phyloP scores from a whole-genome alignment of 1,140 invertebrate species.

The Phortica variegata region DNA sequence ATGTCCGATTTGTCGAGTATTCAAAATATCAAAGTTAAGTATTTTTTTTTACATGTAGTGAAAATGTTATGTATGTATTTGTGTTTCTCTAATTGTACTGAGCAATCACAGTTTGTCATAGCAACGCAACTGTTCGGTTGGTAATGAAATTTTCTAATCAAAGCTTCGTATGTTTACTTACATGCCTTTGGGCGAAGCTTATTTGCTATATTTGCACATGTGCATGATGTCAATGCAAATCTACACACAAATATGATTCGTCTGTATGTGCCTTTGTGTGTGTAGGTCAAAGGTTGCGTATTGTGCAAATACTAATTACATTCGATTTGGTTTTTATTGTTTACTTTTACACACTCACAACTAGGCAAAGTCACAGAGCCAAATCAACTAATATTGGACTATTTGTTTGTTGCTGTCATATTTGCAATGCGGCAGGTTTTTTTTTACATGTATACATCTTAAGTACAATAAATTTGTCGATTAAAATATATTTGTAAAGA shows the following conservation, averaged over 20 bases:
- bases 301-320: slow-evolving; percentile 54
- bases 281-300: slow-evolving; percentile 50
- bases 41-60: slow-evolving; percentile 37
- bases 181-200: slow-evolving; percentile 28
- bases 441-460: slow-evolving; percentile 4
- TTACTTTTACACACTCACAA: slow-evolving; percentile 4
- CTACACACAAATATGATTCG: slow-evolving; percentile 1
- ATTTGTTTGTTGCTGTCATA: slow-evolving; percentile 10
- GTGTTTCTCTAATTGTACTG: slow-evolving; percentile 28
- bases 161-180: slow-evolving; percentile 51
- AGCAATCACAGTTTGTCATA: no score
- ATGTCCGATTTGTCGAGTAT: no score
- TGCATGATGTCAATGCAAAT: slow-evolving; percentile 6
- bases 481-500: no score
- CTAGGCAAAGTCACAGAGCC: no score
- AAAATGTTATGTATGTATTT: background rate
- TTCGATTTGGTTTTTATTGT: slow-evolving; percentile 43
- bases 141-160: slow-evolving; percentile 55
- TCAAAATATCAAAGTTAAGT: no score
- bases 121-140: slow-evolving; percentile 42
- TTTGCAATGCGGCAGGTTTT: no score
- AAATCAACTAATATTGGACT: slow-evolving; percentile 16
- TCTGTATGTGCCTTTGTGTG: slow-evolving; percentile 1
- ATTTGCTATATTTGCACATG: slow-evolving; percentile 22
- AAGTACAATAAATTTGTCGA: slow-evolving; percentile 33